Percentiles rank a stretch among this genome's conserved stretches.
Evolutionary conservation across 2,888 invertebrate genomes (phyloP).

Genomic region (Ochropleura leucogaster): DNA sequence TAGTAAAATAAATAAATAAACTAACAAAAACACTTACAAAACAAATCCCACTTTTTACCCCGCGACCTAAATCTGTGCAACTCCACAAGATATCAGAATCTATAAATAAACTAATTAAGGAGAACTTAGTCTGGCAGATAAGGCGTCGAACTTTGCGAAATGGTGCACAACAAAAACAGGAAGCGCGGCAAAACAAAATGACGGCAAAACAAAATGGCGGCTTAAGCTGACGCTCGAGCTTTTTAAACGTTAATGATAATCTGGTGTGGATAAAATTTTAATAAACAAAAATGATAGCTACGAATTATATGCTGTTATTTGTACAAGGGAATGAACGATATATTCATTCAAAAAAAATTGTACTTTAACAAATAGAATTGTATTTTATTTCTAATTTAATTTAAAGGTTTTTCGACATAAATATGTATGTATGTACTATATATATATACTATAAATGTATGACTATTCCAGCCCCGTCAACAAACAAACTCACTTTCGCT

Average conservation of each 20-base stretch:
- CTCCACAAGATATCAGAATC: constrained; percentile 60
- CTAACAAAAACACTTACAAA: constrained; percentile 21
- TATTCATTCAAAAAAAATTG: background rate
- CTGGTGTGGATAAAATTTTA: background rate
- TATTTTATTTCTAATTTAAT: no score
- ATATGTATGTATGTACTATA: no score
- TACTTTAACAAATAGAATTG: no score
- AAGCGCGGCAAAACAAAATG: constrained; percentile 58
- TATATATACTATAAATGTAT: no score
- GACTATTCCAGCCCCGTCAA: no score
- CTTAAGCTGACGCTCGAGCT: constrained; percentile 32
- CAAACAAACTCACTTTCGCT: no score
- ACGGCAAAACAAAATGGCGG: constrained; percentile 59
- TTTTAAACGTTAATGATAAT: constrained; percentile 29
- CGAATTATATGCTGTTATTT: background rate
- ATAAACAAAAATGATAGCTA: background rate
- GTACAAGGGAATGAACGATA: background rate
- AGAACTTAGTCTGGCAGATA: constrained; percentile 63
- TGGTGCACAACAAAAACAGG: constrained; percentile 61
- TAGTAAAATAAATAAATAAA: background rate
- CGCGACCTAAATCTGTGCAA: constrained; percentile 39
- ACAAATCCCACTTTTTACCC: constrained; percentile 35
- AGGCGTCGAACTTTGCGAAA: constrained; percentile 59
- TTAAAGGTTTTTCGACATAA: no score
- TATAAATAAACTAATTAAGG: constrained; percentile 68